Percentiles rank a stretch among this genome's conserved stretches.
These are phyloP conservation scores for Drosophila asahinai DNA, from an alignment of 1,140 invertebrate genomes.

Conservation along the genomic window DNA sequence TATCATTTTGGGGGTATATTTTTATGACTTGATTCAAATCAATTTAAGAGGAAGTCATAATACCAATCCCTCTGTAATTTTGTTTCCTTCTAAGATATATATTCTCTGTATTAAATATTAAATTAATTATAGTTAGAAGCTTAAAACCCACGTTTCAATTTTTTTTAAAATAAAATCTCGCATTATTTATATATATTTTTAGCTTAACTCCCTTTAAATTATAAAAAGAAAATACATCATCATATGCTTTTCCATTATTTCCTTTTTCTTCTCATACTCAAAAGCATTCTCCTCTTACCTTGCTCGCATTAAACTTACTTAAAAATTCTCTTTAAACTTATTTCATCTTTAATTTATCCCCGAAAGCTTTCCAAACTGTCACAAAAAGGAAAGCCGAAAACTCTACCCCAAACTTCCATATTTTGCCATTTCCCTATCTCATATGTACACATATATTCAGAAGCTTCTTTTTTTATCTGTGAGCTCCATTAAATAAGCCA, in stretches of 20 bases:
- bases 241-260: too few species aligned
- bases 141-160: too few species aligned
- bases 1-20: background rate
- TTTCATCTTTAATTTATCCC: background rate
- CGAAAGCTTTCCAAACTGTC: background rate
- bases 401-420: constrained; percentile 20
- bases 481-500: constrained; percentile 58
- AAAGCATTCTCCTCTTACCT: background rate
- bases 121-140: too few species aligned
- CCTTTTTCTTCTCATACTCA: background rate
- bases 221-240: background rate
- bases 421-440: constrained; percentile 33
- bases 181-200: too few species aligned
- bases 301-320: too few species aligned
- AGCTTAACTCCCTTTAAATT: background rate
- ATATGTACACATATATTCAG: constrained; percentile 18
- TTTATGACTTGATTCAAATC: background rate
- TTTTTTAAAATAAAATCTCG: too few species aligned
- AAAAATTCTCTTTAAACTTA: constrained; percentile 5
- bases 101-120: too few species aligned
- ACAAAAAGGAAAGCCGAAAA: background rate
- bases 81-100: too few species aligned
- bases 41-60: too few species aligned
- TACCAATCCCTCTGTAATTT: too few species aligned
- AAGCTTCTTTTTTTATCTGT: constrained; percentile 59